A percentile compares a stretch with the other conserved stretches of the same genome.
These are phyloP conservation scores for Toxonevra muliebris DNA, from an alignment of 2,888 invertebrate species.

Conservation along the genomic window DNA sequence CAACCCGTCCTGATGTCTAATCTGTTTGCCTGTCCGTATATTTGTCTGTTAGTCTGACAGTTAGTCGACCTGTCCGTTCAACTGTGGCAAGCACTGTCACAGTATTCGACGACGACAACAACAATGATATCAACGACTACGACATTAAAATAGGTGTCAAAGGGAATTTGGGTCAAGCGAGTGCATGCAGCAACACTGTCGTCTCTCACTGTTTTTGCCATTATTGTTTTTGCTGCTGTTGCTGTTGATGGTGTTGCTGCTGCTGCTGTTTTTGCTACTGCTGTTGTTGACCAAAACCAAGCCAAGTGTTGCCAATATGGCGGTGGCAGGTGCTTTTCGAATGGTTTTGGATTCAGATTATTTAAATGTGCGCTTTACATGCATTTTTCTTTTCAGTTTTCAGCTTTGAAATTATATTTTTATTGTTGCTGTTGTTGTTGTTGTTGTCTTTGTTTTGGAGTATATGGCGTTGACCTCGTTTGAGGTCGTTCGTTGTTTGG, in stretches of 20 bases:
- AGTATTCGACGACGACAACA: neutral
- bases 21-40: neutral
- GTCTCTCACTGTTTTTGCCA: no score
- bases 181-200: constrained; percentile 31
- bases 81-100: neutral
- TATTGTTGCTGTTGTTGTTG: neutral
- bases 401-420: neutral
- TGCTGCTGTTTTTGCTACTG: constrained; percentile 8
- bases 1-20: no score
- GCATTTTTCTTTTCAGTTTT: constrained; percentile 14
- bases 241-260: constrained; percentile 34
- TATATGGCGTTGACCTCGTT: constrained; percentile 52
- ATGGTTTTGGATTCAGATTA: constrained; percentile 4
- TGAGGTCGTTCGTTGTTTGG: constrained; percentile 56
- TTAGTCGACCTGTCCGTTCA: neutral
- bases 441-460: constrained; percentile 2
- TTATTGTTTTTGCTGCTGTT: no score
- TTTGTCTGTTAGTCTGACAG: neutral
- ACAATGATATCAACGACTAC: neutral
- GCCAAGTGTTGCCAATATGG: neutral
- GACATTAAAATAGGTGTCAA: constrained; percentile 1
- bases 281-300: neutral
- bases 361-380: constrained; percentile 31
- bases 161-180: constrained; percentile 2
- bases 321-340: constrained; percentile 4